Base-by-base conservation (phyloP, 2,888 invertebrate genomes). In the Eilema sororculum region DNA sequence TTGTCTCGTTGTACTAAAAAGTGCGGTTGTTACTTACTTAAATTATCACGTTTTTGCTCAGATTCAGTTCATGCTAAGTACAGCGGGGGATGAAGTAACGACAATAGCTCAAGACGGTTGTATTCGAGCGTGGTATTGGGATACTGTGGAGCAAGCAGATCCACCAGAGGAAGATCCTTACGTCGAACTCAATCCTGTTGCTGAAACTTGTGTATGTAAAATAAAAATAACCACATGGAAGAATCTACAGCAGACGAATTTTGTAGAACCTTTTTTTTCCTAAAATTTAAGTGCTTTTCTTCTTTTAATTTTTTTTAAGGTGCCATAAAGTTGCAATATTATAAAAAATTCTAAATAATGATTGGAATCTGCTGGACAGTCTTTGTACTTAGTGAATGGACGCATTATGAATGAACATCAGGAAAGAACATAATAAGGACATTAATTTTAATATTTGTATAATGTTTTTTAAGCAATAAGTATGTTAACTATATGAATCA, bases 101-200 rank as follows among this genome's bases (percentile, higher is more conserved):
- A 95, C 95, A 0, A 88, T 92, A 82, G 96, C 97, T 0, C 96
- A 96, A 86, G 98, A 98, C 87, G 98, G 98, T 0, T 97, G 96
- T 88, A 96, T 98, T 20, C 96, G 97, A 9, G 96, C 98, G 13
- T 99, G 99, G 99, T 98, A 97, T 91, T 98, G 98, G 96, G 98
- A 98, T 80, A 97, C 97, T 0, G 98, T 99, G n/a, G 98, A 98
- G 79, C 96, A 97, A 75, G 98, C 98, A 0, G 98, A 98, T 90
- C 97, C 97, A 0, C 96, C 97, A 0, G 98, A 98, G 81, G 97
- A 98, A 9, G 97, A 98, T 81, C 96, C 97, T 9, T 97, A 96
- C 73, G 96, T 98, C 30, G 97, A 98, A 90, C 96, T 98, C 70
- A 98, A 98, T 87, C 98, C 99, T 1, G 97, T 98, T 68, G 98